Conservation (phyloP, 2,797 vertebrate genomes). For the Fundulus diaphanus region DNA sequence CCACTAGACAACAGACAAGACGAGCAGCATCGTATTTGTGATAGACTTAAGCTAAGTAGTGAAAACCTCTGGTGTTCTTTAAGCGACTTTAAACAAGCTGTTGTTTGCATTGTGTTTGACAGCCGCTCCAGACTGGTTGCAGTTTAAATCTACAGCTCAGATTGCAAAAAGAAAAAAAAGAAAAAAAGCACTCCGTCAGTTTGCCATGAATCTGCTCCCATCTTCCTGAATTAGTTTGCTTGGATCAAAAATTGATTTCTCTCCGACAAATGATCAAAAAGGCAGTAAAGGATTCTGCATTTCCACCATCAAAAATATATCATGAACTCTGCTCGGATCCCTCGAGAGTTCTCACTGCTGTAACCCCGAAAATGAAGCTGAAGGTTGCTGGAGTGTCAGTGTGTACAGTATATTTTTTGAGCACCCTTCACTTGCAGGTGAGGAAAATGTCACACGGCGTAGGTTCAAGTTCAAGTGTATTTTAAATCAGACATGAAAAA, state of each 20-base stretch:
- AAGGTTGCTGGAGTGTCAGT: not conserved
- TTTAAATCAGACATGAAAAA: not conserved
- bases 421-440: not conserved
- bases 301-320: not conserved
- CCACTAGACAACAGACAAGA: too few relatives aligned
- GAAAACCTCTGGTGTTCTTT: not conserved
- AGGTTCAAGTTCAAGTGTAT: not conserved
- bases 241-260: not conserved
- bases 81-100: conserved; percentile 8
- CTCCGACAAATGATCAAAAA: not conserved
- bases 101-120: conserved; percentile 2
- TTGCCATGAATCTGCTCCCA: not conserved
- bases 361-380: not conserved
- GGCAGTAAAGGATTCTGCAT: not conserved
- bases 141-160: not conserved
- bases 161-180: not conserved
- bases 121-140: not conserved
- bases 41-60: not conserved
- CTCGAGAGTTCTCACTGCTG: not conserved
- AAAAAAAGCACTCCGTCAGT: not conserved
- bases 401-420: not conserved
- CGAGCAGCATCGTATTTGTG: not conserved
- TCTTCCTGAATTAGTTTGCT: not conserved
- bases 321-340: not conserved
- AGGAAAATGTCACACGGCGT: not conserved